Percentiles rank a stretch among this genome's conserved stretches.
Evolutionary conservation across 2,888 invertebrate species (phyloP).

Genomic region (Anthrax anthrax): DNA sequence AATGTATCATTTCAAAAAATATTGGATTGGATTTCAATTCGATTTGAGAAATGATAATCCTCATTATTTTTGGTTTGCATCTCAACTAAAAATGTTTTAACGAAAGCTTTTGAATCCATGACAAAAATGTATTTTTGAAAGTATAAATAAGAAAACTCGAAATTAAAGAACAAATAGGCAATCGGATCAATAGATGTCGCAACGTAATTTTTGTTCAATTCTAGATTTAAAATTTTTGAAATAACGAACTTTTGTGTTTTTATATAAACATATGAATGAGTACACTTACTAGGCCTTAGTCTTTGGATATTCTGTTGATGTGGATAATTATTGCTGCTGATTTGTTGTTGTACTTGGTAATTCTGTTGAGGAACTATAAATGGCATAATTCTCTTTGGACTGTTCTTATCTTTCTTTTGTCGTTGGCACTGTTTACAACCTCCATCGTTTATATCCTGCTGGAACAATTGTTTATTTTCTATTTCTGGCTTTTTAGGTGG

Average conservation of each 20-base stretch:
- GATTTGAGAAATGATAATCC: too few species aligned
- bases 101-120: too few species aligned
- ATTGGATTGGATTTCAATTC: too few species aligned
- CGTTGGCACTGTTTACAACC: slow-evolving; percentile 8
- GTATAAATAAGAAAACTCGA: too few species aligned
- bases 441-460: slow-evolving; percentile 8
- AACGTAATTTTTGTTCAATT: not conserved
- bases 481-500: not conserved
- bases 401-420: slow-evolving; percentile 1
- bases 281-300: not conserved
- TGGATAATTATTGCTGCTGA: not conserved
- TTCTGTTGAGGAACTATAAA: slow-evolving; percentile 2
- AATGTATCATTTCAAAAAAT: too few species aligned
- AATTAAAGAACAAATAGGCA: too few species aligned
- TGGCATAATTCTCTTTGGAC: slow-evolving; percentile 1
- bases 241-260: too few species aligned
- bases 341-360: not conserved
- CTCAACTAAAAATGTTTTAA: too few species aligned
- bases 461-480: not conserved
- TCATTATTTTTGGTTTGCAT: too few species aligned
- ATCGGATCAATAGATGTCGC: not conserved
- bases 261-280: too few species aligned
- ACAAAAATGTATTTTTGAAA: too few species aligned
- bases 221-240: not conserved
- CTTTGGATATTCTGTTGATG: not conserved